Base-by-base conservation (phyloP, 1,140 invertebrate genomes). In the Listronotus oregonensis region DNA sequence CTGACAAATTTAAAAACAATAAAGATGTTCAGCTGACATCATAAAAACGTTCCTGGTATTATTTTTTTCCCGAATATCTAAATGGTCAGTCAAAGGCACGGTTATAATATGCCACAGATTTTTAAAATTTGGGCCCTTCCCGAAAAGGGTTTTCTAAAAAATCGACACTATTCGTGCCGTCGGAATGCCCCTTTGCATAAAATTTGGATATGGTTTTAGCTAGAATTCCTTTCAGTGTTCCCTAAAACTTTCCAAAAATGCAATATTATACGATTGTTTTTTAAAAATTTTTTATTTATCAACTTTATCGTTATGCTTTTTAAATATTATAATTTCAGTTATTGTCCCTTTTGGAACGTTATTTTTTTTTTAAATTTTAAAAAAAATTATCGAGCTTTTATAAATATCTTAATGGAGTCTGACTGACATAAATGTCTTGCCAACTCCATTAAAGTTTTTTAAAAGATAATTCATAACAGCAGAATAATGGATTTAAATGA, bases 111-210 rank as follows among this genome's bases (percentile, higher is more conserved):
- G 14, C 56, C 44, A 18, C 56, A 58, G 56, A 58, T 58, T 58
- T 42, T 58, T 58, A 11, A 47, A 47, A 27, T 58, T n/a, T n/a
- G n/a, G n/a, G 56, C 42, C 56, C 56, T 58, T 58, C 56, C n/a
- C n/a, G n/a, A 17, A n/a, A 58, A 58, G 47, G 56, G 56, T 58
- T 58, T 46, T 58, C 56, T 39, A n/a, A 43, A 31, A 58, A 58
- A 42, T 39, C 43, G 56, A 58, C 56, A 58, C 56, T 58, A 56
- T 46, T 37, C 56, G 56, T n/a, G 56, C 27, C 42, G n/a, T 46
- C 44, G 56, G 56, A 58, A 58, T 58, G 43, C 56, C 31, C 43
- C 56, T 58, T 58, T 34, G 56, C 56, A 58, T 58, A 44, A 58
- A 58, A 58, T 58, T 58, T 47, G n/a, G 56, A 58, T 58, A 46